Conservation (phyloP, 2,797 vertebrate genomes). For the Neosalanx taihuensis region DNA sequence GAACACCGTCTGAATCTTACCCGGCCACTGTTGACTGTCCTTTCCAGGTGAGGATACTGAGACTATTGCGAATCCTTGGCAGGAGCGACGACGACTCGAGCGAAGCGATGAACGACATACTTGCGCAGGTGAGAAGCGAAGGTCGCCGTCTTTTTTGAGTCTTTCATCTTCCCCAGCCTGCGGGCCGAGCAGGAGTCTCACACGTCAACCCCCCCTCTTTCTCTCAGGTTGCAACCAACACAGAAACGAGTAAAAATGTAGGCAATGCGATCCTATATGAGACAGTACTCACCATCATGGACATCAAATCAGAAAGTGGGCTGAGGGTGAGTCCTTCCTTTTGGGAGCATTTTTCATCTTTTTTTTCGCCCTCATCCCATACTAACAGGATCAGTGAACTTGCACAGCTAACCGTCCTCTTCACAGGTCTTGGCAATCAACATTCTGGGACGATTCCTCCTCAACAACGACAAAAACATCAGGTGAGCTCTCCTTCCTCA, state of each 20-base stretch:
- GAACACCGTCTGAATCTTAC: neutral
- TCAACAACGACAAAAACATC: slow-evolving; percentile 99
- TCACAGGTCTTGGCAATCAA: slow-evolving; percentile 97
- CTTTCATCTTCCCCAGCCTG: neutral
- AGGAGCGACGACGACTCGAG: slow-evolving; percentile 97
- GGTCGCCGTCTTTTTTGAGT: neutral
- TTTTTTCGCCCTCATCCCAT: neutral
- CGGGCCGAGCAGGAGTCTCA: slow-evolving; percentile 13
- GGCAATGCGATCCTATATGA: slow-evolving; percentile 99
- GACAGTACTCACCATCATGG: slow-evolving; percentile 99
- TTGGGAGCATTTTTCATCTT: neutral
- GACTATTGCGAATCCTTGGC: slow-evolving; percentile 97
- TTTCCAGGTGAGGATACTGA: slow-evolving; percentile 92
- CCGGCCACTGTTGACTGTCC: neutral
- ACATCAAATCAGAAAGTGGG: slow-evolving; percentile 99
- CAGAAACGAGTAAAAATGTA: slow-evolving; percentile 99
- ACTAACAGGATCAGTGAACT: no score
- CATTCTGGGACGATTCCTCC: slow-evolving; percentile 96
- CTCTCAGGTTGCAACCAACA: slow-evolving; percentile 96
- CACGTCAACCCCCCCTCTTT: slow-evolving; percentile 11
- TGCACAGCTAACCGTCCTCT: neutral
- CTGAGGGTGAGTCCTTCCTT: slow-evolving; percentile 82
- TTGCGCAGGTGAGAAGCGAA: slow-evolving; percentile 87
- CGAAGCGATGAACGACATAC: slow-evolving; percentile 99
- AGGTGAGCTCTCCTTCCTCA: slow-evolving; percentile 67